Percentiles rank a stretch among this genome's conserved stretches.
phyloP scores from a whole-genome alignment of 64 coral and sea anemone genomes.

The Stylophora pistillata region DNA sequence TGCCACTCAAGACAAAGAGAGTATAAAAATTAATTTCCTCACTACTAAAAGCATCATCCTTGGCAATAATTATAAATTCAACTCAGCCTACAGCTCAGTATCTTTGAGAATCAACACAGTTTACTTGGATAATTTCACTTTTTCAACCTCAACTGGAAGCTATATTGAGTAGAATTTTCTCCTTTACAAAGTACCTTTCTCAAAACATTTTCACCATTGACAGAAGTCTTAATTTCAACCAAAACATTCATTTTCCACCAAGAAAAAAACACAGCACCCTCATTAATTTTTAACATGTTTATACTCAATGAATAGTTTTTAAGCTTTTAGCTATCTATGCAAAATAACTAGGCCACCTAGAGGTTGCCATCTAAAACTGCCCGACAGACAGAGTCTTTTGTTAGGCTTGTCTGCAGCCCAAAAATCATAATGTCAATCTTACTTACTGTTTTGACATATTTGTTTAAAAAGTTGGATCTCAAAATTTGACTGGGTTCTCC shows the following conservation, averaged over 20 bases:
- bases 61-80: too few species aligned
- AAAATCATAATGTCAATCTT: background rate
- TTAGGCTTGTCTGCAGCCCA: background rate
- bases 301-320: background rate
- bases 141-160: background rate
- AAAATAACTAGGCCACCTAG: background rate
- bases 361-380: background rate
- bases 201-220: background rate
- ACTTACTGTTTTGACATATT: background rate
- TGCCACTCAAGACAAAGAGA: too few species aligned
- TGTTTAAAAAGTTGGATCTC: background rate
- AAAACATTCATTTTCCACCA: background rate
- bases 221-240: background rate
- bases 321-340: background rate
- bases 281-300: constrained; percentile 6
- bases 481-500: too few species aligned
- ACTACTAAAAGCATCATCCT: too few species aligned
- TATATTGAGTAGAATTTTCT: background rate
- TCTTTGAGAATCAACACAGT: too few species aligned
- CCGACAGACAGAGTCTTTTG: background rate
- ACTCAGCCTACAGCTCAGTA: too few species aligned
- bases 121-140: too few species aligned
- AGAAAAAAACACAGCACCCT: background rate
- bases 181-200: background rate
- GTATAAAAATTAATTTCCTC: too few species aligned